Evolutionary conservation across 2,797 vertebrate species (phyloP).

Genomic region (Pseudochirops cupreus): DNA sequence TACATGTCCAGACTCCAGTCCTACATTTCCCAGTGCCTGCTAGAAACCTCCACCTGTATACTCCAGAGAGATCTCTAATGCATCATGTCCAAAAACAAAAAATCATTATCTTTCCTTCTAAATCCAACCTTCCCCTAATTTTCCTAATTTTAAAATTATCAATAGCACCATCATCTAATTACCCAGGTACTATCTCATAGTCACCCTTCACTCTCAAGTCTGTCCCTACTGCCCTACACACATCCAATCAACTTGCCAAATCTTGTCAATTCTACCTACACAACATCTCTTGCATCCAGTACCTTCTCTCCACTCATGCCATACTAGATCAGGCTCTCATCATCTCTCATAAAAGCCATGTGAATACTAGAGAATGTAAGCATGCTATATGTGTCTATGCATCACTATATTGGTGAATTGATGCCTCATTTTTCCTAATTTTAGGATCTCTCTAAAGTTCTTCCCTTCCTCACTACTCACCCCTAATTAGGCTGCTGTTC

Average conservation of each 20-base stretch:
- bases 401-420: background rate
- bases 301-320: background rate
- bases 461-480: background rate
- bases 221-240: background rate
- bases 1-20: background rate
- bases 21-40: background rate
- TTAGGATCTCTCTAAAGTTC: background rate
- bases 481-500: background rate
- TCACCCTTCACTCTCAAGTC: background rate
- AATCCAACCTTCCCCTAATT: background rate
- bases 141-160: background rate
- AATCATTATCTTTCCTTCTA: background rate
- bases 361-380: background rate
- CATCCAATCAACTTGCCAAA: background rate
- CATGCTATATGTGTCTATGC: background rate
- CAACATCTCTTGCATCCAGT: background rate
- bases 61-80: background rate
- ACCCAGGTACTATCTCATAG: background rate
- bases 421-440: background rate
- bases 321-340: background rate
- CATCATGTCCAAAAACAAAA: background rate
- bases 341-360: background rate
- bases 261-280: background rate
- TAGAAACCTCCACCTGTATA: background rate
- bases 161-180: background rate